Conservation (phyloP, 2,113 vertebrate species). For the Cacatua alba region DNA sequence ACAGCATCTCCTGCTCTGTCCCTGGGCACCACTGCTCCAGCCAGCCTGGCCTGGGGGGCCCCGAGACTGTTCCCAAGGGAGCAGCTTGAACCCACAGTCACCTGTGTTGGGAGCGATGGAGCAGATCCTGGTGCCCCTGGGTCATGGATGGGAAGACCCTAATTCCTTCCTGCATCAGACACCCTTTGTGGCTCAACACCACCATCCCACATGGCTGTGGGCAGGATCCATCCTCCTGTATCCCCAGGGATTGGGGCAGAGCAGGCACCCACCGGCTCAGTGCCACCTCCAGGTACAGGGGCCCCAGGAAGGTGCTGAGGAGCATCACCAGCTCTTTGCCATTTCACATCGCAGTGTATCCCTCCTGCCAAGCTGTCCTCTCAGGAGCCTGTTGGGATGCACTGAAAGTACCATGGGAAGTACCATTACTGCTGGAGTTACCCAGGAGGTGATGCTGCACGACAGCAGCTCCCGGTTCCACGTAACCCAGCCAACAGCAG, state of each 20-base stretch:
- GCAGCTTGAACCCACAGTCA: not conserved
- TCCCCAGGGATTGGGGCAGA: not conserved
- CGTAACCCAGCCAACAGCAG: no score
- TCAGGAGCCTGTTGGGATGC: not conserved
- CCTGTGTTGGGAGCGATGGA: not conserved
- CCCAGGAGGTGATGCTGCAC: not conserved
- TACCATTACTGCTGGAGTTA: not conserved
- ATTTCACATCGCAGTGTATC: rapidly evolving
- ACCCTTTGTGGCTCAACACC: not conserved
- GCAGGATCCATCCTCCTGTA: not conserved
- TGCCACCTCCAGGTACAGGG: not conserved
- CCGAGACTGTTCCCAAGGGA: not conserved
- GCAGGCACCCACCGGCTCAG: not conserved
- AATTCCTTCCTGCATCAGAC: not conserved
- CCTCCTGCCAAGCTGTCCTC: not conserved
- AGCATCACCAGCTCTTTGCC: not conserved
- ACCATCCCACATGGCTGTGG: rapidly evolving
- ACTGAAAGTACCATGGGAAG: not conserved
- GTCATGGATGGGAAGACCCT: not conserved
- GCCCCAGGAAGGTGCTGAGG: not conserved
- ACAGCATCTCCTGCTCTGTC: not conserved
- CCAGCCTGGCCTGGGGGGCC: rapidly evolving
- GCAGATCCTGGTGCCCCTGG: not conserved
- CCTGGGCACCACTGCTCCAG: not conserved
- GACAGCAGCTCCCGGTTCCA: not conserved